These are phyloP conservation scores for Eulemur rubriventer DNA, from an alignment of 2,797 vertebrate genomes.

Conservation along the genomic window DNA sequence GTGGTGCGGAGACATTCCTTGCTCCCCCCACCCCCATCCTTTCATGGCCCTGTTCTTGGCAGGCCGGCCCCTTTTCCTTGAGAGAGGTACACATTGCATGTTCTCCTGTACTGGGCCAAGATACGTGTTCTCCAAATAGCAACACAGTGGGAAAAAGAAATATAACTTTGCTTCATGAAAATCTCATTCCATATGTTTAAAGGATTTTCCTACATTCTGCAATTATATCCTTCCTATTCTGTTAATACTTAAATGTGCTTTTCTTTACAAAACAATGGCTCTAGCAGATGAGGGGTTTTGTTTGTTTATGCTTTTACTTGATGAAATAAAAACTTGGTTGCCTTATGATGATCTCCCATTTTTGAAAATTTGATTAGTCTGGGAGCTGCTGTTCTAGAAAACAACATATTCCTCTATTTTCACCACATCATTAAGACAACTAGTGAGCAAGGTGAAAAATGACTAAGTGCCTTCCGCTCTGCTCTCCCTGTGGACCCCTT, in stretches of 20 bases:
- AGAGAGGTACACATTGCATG: neutral
- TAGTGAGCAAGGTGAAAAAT: slow-evolving; percentile 35
- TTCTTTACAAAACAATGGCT: neutral
- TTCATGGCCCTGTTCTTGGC: neutral
- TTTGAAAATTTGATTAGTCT: neutral
- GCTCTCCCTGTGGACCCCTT: slow-evolving; percentile 11
- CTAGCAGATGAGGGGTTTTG: neutral
- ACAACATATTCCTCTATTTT: neutral
- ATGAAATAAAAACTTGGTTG: slow-evolving; percentile 19
- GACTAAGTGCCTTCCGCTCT: slow-evolving; percentile 12
- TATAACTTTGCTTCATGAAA: neutral
- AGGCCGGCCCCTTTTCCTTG: neutral
- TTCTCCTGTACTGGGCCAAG: neutral
- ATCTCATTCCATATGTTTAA: neutral
- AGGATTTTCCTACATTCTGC: neutral
- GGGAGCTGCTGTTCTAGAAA: slow-evolving; percentile 23
- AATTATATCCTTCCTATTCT: neutral
- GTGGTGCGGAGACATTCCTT: neutral
- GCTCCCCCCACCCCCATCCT: neutral
- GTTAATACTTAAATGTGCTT: neutral
- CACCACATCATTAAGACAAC: slow-evolving; percentile 57
- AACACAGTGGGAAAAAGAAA: neutral
- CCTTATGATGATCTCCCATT: neutral
- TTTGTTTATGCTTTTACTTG: neutral
- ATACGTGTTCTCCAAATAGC: neutral